Evolutionary conservation across 2,888 invertebrate genomes (phyloP).

Genomic region (Xylophagus ater): DNA sequence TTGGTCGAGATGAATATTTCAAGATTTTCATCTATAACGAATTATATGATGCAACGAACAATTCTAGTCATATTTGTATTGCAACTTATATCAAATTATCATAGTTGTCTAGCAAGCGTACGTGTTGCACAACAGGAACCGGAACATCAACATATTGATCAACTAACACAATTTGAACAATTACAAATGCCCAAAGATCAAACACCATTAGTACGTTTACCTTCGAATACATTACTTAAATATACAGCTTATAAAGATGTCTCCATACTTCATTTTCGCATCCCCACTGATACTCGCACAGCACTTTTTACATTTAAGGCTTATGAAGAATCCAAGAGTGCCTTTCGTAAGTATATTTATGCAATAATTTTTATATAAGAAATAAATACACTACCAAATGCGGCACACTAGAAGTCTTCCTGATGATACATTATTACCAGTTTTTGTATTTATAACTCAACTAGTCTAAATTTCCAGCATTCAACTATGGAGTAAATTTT

Average conservation of each 20-base stretch:
- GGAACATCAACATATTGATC: slow-evolving; percentile 17
- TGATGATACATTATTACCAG: not conserved
- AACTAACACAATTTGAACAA: slow-evolving; percentile 21
- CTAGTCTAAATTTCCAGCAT: no score
- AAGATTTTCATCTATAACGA: no score
- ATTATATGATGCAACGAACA: slow-evolving; percentile 5
- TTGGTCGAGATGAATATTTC: no score
- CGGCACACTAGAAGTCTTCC: no score
- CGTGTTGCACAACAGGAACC: slow-evolving; percentile 18
- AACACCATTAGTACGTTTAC: slow-evolving; percentile 35
- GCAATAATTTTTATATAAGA: no score
- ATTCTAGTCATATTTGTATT: slow-evolving; percentile 16
- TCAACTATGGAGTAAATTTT: no score
- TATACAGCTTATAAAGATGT: slow-evolving; percentile 48
- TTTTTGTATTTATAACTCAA: not conserved
- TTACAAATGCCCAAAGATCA: slow-evolving; percentile 28
- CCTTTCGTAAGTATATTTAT: slow-evolving; percentile 35
- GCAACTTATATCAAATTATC: slow-evolving; percentile 10
- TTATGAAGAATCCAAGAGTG: slow-evolving; percentile 37
- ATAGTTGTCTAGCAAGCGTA: slow-evolving; percentile 12
- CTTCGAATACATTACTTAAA: slow-evolving; percentile 41
- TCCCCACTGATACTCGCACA: slow-evolving; percentile 42
- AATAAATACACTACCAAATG: no score
- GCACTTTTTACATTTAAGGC: slow-evolving; percentile 40
- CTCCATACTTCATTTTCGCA: slow-evolving; percentile 46